phyloP scores from a whole-genome alignment of 2,113 vertebrate genomes.

The Psephotus haematonotus region DNA sequence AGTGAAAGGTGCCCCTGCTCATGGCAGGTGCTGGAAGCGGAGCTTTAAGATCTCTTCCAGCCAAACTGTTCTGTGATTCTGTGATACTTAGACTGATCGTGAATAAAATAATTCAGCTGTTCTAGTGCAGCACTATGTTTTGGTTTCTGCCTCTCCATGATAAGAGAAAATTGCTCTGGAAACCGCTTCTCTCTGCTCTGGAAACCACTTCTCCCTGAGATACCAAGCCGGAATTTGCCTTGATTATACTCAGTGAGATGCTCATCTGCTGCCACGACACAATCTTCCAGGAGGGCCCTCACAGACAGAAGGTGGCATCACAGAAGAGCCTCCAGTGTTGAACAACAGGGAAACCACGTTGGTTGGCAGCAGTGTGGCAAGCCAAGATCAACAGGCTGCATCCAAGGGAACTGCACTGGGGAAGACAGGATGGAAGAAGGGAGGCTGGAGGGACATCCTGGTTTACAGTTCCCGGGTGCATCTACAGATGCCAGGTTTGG shows the following conservation, averaged over 20 bases:
- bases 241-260: rapidly evolving
- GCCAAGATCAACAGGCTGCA: neutral
- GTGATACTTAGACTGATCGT: neutral
- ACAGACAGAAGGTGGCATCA: neutral
- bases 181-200: neutral
- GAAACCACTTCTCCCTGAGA: neutral
- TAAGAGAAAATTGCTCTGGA: neutral
- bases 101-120: neutral
- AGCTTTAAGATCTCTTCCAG: neutral
- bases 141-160: neutral
- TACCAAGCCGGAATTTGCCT: neutral
- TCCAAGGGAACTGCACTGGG: neutral
- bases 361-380: neutral
- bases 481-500: rapidly evolving
- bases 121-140: neutral
- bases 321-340: neutral
- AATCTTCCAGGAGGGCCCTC: neutral
- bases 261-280: neutral
- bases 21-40: neutral
- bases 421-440: neutral
- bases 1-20: neutral
- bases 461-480: neutral
- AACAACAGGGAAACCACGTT: neutral
- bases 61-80: neutral
- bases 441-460: neutral